Percentiles rank a stretch among this genome's conserved stretches.
Conservation (phyloP, 2,113 vertebrate genomes). For the Hippocampus mohnikei region DNA sequence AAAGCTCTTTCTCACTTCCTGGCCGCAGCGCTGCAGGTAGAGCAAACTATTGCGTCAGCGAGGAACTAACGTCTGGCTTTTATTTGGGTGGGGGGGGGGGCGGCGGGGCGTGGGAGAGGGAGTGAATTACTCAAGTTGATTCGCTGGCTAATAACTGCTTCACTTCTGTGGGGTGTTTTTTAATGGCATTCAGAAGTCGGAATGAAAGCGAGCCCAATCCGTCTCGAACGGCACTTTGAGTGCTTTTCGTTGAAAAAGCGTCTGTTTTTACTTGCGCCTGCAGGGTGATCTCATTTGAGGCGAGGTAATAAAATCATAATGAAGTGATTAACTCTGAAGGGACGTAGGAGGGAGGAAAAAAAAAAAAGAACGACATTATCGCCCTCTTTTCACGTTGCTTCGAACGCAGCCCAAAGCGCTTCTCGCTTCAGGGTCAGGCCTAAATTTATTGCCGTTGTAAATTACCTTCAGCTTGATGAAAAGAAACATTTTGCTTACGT, state of each 20-base stretch:
- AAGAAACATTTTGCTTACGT: not conserved
- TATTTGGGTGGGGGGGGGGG: not conserved
- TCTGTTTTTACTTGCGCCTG: constrained; percentile 36
- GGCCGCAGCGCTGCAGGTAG: constrained; percentile 62
- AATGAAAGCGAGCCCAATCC: constrained; percentile 50
- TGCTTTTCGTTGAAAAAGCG: constrained; percentile 35
- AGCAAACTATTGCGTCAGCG: constrained; percentile 66
- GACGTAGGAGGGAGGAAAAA: not conserved
- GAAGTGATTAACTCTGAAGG: constrained; percentile 38
- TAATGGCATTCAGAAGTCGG: constrained; percentile 60
- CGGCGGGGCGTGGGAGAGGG: constrained; percentile 33
- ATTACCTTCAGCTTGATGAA: constrained; percentile 13
- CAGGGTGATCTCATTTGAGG: constrained; percentile 54
- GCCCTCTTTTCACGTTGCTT: constrained; percentile 23
- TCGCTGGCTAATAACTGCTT: constrained; percentile 60
- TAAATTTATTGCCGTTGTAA: constrained; percentile 21
- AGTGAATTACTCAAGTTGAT: constrained; percentile 64
- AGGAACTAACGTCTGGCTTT: constrained; percentile 38
- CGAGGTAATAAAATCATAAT: constrained; percentile 42
- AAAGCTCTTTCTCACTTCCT: constrained; percentile 62
- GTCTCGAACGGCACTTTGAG: constrained; percentile 59
- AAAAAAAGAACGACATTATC: constrained; percentile 34
- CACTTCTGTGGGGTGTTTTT: constrained; percentile 57
- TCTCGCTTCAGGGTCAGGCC: constrained; percentile 21
- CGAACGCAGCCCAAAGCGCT: constrained; percentile 25